Evolutionary conservation across 2,888 invertebrate genomes (phyloP).

Genomic region (Halictus ligatus): DNA sequence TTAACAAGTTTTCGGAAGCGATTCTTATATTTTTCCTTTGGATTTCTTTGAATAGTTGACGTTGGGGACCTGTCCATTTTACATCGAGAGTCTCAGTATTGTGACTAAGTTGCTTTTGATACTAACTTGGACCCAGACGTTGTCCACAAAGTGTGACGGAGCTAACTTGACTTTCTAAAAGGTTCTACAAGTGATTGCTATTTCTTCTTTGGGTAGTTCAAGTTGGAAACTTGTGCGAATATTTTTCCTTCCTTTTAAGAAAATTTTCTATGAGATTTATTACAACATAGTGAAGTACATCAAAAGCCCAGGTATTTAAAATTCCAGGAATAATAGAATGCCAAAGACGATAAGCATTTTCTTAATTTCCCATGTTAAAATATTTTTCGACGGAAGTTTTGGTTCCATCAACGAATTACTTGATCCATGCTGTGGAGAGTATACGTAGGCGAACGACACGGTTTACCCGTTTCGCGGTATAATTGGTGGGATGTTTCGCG

Average conservation of each 20-base stretch:
- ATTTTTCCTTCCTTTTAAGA: too few relatives aligned
- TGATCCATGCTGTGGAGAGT: not conserved
- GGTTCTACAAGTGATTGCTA: too few relatives aligned
- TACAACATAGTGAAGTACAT: too few relatives aligned
- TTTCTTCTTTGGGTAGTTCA: too few relatives aligned
- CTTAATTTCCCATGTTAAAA: too few relatives aligned
- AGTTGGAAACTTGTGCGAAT: too few relatives aligned
- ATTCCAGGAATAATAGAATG: too few relatives aligned
- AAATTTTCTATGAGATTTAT: too few relatives aligned
- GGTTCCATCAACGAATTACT: not conserved
- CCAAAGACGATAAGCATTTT: too few relatives aligned
- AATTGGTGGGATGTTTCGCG: slow-evolving; percentile 26
- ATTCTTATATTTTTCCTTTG: not conserved
- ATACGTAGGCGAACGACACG: slow-evolving; percentile 5
- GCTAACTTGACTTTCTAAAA: too few relatives aligned
- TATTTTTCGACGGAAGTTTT: not conserved
- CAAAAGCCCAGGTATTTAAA: too few relatives aligned
- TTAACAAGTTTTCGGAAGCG: not conserved
- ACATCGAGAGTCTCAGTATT: not conserved
- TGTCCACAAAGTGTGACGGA: not conserved
- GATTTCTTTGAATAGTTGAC: not conserved
- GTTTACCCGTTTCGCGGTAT: slow-evolving; percentile 7
- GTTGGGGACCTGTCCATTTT: not conserved
- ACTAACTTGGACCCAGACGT: not conserved
- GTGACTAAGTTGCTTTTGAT: not conserved